Evolutionary conservation across 2,888 invertebrate genomes (phyloP).

Genomic region (Venustoraphidia nigricollis): DNA sequence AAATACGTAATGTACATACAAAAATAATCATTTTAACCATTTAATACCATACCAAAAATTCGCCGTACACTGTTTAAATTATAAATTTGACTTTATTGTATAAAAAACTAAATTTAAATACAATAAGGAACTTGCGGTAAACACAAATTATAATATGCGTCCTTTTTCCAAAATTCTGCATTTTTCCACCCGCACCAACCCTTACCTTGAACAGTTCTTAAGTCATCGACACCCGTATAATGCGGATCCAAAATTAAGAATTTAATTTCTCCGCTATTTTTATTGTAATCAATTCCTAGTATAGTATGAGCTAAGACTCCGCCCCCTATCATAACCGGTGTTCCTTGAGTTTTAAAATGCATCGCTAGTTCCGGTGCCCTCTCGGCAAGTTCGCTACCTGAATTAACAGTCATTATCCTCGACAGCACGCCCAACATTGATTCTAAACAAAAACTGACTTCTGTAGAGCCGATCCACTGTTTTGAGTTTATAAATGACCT

Average conservation of each 20-base stretch:
- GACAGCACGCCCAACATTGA: conserved; percentile 59
- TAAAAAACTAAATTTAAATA: conserved; percentile 19
- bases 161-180: conserved; percentile 86
- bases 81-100: too few species aligned
- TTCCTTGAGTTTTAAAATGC: conserved; percentile 87
- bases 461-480: conserved; percentile 97
- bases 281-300: conserved; percentile 81
- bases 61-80: too few species aligned
- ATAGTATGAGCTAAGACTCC: conserved; percentile 97
- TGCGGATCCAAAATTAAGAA: conserved; percentile 98
- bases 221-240: conserved; percentile 80
- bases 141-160: conserved; percentile 92
- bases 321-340: conserved; percentile 94
- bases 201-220: conserved; percentile 55
- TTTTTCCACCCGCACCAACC: conserved; percentile 99
- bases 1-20: too few species aligned
- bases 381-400: conserved; percentile 66
- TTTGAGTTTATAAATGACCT: conserved; percentile 72
- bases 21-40: too few species aligned
- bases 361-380: conserved; percentile 68
- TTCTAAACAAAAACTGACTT: conserved; percentile 86
- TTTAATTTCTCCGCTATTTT: conserved; percentile 59
- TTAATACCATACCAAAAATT: too few species aligned
- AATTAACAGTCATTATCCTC: conserved; percentile 71
- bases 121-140: conserved; percentile 58